Evolutionary conservation across 2,797 vertebrate species (phyloP).

Genomic region (Decapterus maruadsi): DNA sequence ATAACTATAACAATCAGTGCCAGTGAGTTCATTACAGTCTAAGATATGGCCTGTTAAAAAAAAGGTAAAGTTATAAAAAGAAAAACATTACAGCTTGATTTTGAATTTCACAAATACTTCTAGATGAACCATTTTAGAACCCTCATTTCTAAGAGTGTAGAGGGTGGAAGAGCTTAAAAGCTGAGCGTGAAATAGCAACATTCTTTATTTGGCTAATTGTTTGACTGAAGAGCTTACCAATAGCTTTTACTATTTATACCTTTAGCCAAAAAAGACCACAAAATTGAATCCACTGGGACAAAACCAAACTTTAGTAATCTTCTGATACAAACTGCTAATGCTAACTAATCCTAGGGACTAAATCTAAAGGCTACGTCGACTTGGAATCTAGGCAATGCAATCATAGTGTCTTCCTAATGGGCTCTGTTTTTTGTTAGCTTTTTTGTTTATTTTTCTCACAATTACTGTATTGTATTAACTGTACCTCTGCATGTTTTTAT

Average conservation of each 20-base stretch:
- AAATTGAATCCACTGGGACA: too few relatives aligned
- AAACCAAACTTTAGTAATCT: too few relatives aligned
- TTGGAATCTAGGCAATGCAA: background rate
- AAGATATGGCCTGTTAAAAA: background rate
- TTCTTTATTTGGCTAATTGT: background rate
- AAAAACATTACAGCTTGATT: too few relatives aligned
- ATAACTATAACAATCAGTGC: background rate
- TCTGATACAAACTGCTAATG: background rate
- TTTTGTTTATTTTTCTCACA: background rate
- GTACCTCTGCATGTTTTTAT: slow-evolving; percentile 7
- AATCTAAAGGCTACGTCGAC: background rate
- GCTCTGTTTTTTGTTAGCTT: background rate
- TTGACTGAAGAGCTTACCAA: background rate
- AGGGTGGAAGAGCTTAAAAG: background rate
- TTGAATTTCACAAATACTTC: too few relatives aligned
- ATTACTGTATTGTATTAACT: background rate
- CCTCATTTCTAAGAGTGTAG: too few relatives aligned
- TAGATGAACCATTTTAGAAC: too few relatives aligned
- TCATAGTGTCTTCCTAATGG: background rate
- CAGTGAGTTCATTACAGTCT: background rate
- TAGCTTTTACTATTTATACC: too few relatives aligned
- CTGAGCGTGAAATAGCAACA: background rate
- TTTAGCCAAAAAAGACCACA: too few relatives aligned
- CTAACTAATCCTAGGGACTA: background rate
- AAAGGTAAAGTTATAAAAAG: too few relatives aligned